Base-by-base conservation (phyloP, 2,888 invertebrate species). In the Heliconius sara region DNA sequence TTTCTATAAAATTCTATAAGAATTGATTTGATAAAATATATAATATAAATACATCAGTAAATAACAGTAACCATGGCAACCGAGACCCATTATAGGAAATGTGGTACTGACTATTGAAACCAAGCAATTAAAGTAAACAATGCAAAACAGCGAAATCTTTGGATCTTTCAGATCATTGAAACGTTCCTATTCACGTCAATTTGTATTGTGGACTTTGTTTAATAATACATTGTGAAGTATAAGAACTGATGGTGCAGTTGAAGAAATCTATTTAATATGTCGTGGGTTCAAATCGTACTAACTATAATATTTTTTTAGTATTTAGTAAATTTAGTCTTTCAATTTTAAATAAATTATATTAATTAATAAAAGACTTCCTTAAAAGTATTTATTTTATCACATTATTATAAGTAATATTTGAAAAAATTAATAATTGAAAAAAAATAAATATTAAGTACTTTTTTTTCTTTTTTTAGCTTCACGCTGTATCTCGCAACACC, bases 171-270 rank as follows among this genome's bases (percentile, higher is more conserved):
- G 16, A 43, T 25, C 70, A 47, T 70, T 47, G 70, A 39, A 70
- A 16, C 25, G 43, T 70, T 43, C 7, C 43, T 25, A 43, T 70
- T 70, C 7, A 70, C 19, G 70, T 70, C 70, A 68, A 70, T 19
- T 70, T 25, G 25, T 70, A 70, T 70, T 70, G 70, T 47, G 7
- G 13, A 70, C 70, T n/a, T 68, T 68, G 68, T 68, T 68, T 68
- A 68, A 43, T 43, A 7, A 47, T 70, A 43, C 16, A 70, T 70
- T 70, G 43, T 70, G 34, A 34, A 67, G 16, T 67, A 22, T 10
- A 34, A 22, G 9, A 34, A 65, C 6, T 65, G 16, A 27, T 65
- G 16, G 27, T 3, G 7, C 13, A 65, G 66, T 66, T 34, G 3
- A 22, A 66, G 6, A 52, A 19, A 52, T 52, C 16, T 52, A 52